Evolutionary conservation across 2,888 invertebrate genomes (phyloP).

Genomic region (Priocnemis perturbator): DNA sequence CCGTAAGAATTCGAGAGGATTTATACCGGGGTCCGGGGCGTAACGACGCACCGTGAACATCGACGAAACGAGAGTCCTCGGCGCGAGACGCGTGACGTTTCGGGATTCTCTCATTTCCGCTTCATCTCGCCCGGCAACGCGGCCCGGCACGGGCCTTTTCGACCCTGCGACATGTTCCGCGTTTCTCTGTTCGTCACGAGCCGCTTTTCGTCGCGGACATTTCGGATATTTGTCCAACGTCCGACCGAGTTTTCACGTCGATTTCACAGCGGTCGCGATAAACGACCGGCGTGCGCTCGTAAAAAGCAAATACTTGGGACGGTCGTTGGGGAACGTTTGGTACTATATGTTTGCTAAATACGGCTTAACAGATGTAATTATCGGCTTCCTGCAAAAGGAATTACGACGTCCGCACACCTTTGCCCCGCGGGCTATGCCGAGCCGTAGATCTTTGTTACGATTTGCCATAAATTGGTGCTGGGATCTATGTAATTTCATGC

Average conservation of each 20-base stretch:
- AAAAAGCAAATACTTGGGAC: no score
- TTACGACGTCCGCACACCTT: no score
- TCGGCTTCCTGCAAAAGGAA: no score
- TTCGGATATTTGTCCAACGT: no score
- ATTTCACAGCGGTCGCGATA: not conserved
- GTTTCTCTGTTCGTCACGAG: no score
- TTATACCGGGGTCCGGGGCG: not conserved
- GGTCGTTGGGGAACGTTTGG: no score
- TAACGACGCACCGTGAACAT: slow-evolving; percentile 39
- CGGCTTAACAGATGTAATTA: no score
- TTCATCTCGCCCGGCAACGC: not conserved
- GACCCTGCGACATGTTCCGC: no score
- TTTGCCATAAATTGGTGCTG: slow-evolving; percentile 22
- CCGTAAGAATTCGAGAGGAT: slow-evolving; percentile 25
- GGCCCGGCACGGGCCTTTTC: no score
- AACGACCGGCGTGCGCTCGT: not conserved
- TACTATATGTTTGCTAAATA: no score
- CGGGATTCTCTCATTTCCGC: slow-evolving; percentile 16
- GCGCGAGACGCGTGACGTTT: slow-evolving; percentile 37
- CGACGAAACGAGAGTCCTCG: slow-evolving; percentile 14
- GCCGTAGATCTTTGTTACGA: slow-evolving; percentile 11
- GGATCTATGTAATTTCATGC: slow-evolving; percentile 23
- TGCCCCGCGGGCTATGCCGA: no score
- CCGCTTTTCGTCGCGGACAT: no score
- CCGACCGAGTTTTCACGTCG: slow-evolving; percentile 3